A percentile compares a stretch with the other conserved stretches of the same genome.
Evolutionary conservation across 2,888 invertebrate species (phyloP).

Genomic region (Saturnia japonica): DNA sequence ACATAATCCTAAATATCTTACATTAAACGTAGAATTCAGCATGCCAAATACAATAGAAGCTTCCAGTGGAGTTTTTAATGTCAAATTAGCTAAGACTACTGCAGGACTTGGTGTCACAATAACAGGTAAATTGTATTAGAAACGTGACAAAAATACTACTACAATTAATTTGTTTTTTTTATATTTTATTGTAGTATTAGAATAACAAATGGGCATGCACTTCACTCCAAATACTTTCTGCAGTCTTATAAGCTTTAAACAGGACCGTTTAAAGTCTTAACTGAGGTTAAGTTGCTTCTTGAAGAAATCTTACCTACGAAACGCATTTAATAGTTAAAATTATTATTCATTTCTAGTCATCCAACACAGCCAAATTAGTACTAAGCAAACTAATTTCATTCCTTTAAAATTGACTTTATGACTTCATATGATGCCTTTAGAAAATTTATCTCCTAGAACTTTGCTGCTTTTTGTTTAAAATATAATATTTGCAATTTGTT

Average conservation of each 20-base stretch:
- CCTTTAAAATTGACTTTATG: background rate
- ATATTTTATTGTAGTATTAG: background rate
- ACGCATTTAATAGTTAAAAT: too few relatives aligned
- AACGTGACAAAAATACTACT: background rate
- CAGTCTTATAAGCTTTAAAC: too few relatives aligned
- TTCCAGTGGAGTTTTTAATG: constrained; percentile 94
- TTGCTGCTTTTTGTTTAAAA: background rate
- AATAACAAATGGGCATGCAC: too few relatives aligned
- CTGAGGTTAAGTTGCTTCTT: too few relatives aligned
- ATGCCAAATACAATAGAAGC: constrained; percentile 96
- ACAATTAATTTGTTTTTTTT: background rate
- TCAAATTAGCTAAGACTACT: constrained; percentile 90
- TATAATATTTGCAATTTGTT: constrained; percentile 5
- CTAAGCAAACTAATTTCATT: background rate
- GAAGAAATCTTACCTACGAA: too few relatives aligned
- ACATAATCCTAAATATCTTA: constrained; percentile 84
- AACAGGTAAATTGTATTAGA: constrained; percentile 80
- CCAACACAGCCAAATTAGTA: background rate
- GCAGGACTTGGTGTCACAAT: constrained; percentile 95
- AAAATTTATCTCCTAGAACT: background rate
- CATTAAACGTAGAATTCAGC: constrained; percentile 93
- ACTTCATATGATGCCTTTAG: background rate
- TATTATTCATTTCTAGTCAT: too few relatives aligned
- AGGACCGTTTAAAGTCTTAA: too few relatives aligned
- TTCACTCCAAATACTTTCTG: too few relatives aligned